Evolutionary conservation across 2,888 invertebrate species (phyloP).

Genomic region (Dendrolimus houi): DNA sequence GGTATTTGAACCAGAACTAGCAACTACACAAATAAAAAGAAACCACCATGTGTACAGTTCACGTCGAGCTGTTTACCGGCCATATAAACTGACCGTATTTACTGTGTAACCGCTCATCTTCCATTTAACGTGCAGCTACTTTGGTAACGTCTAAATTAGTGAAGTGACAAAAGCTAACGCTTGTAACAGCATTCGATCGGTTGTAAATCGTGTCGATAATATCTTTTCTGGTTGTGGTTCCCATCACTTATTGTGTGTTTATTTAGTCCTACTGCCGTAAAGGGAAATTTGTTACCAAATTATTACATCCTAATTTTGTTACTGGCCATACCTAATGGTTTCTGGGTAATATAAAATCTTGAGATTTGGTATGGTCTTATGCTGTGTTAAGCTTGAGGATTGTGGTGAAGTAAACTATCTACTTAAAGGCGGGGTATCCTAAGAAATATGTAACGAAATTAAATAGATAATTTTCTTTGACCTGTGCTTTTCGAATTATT

Average conservation of each 20-base stretch:
- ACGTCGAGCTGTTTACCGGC: conserved; percentile 65
- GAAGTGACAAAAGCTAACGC: conserved; percentile 71
- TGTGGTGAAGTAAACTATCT: too few relatives aligned
- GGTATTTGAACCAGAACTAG: conserved; percentile 64
- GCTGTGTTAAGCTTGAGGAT: too few relatives aligned
- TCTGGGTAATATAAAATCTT: conserved; percentile 15
- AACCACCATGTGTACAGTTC: conserved; percentile 72
- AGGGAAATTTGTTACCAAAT: conserved; percentile 48
- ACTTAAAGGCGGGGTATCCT: too few relatives aligned
- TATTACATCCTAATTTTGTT: conserved; percentile 51
- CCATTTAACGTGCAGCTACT: conserved; percentile 69
- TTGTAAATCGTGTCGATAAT: conserved; percentile 67
- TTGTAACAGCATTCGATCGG: conserved; percentile 61
- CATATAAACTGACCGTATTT: conserved; percentile 68
- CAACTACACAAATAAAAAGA: conserved; percentile 63
- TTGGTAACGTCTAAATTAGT: conserved; percentile 73
- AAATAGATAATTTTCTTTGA: too few relatives aligned
- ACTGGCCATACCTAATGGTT: conserved; percentile 37
- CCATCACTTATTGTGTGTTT: conserved; percentile 61
- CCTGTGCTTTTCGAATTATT: too few relatives aligned
- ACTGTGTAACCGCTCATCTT: conserved; percentile 63
- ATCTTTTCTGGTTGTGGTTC: conserved; percentile 55
- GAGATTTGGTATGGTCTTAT: too few relatives aligned
- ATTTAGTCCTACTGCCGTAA: conserved; percentile 47
- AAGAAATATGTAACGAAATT: too few relatives aligned